Evolutionary conservation across 2,113 vertebrate genomes (phyloP).

Genomic region (Ammodramus savannarum): DNA sequence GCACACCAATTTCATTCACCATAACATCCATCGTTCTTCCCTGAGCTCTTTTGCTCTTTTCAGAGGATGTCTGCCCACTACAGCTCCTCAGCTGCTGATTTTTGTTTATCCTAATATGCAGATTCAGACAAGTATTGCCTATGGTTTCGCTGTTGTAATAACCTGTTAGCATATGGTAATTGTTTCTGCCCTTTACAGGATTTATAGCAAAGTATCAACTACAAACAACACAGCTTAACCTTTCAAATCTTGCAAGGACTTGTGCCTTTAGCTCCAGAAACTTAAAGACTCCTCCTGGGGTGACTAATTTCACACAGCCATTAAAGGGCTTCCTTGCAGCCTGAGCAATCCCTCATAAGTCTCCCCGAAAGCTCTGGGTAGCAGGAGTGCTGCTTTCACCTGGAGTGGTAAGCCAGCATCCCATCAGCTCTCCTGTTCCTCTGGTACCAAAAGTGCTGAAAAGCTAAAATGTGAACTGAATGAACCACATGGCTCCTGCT

Average conservation of each 20-base stretch:
- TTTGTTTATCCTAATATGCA: neutral
- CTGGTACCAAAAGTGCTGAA: neutral
- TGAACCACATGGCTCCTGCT: neutral
- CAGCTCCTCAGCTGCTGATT: neutral
- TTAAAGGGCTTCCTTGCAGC: neutral
- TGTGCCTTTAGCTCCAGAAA: neutral
- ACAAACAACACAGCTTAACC: neutral
- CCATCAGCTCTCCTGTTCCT: neutral
- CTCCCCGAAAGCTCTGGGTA: neutral
- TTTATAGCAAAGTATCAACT: neutral
- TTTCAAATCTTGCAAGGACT: neutral
- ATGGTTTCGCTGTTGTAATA: neutral
- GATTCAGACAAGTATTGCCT: neutral
- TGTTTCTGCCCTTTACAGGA: neutral
- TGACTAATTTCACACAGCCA: neutral
- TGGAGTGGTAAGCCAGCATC: neutral
- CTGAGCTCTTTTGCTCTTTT: neutral
- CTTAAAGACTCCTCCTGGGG: neutral
- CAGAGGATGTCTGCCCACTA: neutral
- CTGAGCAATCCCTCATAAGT: neutral
- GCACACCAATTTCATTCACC: neutral
- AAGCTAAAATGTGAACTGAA: neutral
- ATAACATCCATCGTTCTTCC: accelerated
- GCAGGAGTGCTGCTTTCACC: neutral
- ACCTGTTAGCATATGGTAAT: neutral